Evolutionary conservation across 2,797 vertebrate species (phyloP).

Genomic region (Chelon auratus): DNA sequence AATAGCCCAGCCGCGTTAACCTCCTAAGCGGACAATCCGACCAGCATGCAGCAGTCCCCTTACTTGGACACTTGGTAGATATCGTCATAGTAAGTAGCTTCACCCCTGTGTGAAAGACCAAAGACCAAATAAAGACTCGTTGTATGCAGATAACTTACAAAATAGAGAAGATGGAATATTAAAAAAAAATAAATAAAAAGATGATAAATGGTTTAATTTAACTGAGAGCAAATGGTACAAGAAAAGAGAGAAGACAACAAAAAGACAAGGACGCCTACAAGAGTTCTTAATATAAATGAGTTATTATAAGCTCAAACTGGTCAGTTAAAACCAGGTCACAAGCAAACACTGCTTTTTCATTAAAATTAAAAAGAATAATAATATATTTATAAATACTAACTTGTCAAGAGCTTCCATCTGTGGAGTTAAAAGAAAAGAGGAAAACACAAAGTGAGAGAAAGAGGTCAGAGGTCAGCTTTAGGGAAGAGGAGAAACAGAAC

Average conservation of each 20-base stretch:
- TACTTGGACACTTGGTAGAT: conserved; percentile 83
- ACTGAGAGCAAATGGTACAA: background rate
- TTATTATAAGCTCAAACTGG: background rate
- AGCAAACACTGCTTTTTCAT: background rate
- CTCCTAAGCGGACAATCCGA: conserved; percentile 39
- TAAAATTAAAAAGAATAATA: conserved; percentile 16
- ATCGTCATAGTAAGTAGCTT: conserved; percentile 79
- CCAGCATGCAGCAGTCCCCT: conserved; percentile 72
- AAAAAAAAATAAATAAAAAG: conserved; percentile 3
- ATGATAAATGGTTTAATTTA: background rate
- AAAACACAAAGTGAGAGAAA: conserved; percentile 66
- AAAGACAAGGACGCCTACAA: background rate
- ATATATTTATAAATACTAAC: conserved; percentile 88
- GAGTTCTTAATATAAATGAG: background rate
- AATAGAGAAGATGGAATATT: conserved; percentile 1
- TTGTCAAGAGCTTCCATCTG: conserved; percentile 95
- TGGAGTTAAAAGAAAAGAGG: conserved; percentile 68
- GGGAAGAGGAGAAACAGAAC: conserved; percentile 38
- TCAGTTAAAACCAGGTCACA: too few relatives aligned
- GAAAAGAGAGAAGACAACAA: background rate
- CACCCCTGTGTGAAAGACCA: conserved; percentile 76
- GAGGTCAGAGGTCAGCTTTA: conserved; percentile 68
- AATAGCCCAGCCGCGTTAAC: conserved; percentile 22
- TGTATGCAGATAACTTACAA: conserved; percentile 12
- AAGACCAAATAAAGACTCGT: conserved; percentile 40